phyloP scores from a whole-genome alignment of 2,888 invertebrate species.

The Mythimna albipuncta region DNA sequence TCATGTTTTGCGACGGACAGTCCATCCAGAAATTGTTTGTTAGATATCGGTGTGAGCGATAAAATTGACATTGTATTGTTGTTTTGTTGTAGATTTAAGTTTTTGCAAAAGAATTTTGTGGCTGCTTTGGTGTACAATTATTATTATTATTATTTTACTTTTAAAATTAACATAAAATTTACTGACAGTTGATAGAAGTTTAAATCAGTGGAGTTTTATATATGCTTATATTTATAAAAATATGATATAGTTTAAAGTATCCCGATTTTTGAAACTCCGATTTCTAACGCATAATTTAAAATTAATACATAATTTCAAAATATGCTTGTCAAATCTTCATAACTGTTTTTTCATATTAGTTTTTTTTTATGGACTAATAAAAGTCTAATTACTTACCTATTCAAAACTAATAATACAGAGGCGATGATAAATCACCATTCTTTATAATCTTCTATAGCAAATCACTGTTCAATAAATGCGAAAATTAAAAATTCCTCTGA shows the following conservation, averaged over 20 bases:
- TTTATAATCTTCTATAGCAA: background rate
- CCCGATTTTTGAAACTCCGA: too few species aligned
- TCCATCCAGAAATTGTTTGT: conserved; percentile 4
- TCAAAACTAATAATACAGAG: conserved; percentile 10
- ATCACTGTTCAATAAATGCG: conserved; percentile 6
- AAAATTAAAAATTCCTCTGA: conserved; percentile 18
- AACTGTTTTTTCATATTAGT: background rate
- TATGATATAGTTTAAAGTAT: too few species aligned
- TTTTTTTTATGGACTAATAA: background rate
- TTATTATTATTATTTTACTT: too few species aligned
- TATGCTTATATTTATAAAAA: background rate
- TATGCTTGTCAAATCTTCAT: background rate
- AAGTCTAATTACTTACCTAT: background rate
- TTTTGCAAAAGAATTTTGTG: too few species aligned
- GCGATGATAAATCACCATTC: conserved; percentile 8
- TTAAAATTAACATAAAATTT: background rate
- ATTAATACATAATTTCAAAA: background rate
- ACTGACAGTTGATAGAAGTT: background rate
- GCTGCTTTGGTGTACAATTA: too few species aligned
- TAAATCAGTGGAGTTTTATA: conserved; percentile 10
- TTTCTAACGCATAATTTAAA: too few species aligned
- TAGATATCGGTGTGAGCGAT: background rate
- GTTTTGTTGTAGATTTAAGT: too few species aligned
- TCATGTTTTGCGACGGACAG: conserved; percentile 3
- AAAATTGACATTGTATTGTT: too few species aligned